These are phyloP conservation scores for Rattus rattus DNA, from an alignment of 2,113 vertebrate species.

Conservation along the genomic window DNA sequence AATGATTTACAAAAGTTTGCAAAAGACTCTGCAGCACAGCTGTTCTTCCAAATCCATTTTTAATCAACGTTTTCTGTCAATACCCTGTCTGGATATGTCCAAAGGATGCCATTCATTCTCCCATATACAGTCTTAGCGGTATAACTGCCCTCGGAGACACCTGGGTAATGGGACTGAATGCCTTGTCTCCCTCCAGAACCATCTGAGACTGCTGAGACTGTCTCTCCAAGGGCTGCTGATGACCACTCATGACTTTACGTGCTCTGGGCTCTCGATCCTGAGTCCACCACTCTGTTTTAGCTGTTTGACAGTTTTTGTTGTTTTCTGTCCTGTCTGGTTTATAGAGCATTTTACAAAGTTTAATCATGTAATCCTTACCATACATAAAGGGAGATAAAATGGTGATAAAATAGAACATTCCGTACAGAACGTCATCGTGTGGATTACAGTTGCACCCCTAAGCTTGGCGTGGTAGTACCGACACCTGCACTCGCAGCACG, in stretches of 20 bases:
- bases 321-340: neutral
- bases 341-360: neutral
- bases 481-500: neutral
- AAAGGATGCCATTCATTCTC: slow-evolving; percentile 1
- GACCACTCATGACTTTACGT: neutral
- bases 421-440: neutral
- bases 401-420: neutral
- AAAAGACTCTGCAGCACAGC: neutral
- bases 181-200: neutral
- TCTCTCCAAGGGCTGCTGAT: neutral
- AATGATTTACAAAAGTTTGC: neutral
- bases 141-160: neutral
- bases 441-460: neutral
- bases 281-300: neutral
- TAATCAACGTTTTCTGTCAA: slow-evolving; percentile 8
- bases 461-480: neutral
- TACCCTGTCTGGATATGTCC: neutral
- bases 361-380: neutral
- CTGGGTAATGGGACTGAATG: neutral
- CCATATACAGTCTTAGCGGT: neutral
- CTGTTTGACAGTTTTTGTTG: neutral
- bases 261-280: neutral
- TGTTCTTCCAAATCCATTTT: neutral
- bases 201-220: neutral
- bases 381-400: neutral